Evolutionary conservation across 1,140 invertebrate genomes (phyloP), one percentile per base, ranked within the genome.

Genomic region (Ephestia elutella): DNA sequence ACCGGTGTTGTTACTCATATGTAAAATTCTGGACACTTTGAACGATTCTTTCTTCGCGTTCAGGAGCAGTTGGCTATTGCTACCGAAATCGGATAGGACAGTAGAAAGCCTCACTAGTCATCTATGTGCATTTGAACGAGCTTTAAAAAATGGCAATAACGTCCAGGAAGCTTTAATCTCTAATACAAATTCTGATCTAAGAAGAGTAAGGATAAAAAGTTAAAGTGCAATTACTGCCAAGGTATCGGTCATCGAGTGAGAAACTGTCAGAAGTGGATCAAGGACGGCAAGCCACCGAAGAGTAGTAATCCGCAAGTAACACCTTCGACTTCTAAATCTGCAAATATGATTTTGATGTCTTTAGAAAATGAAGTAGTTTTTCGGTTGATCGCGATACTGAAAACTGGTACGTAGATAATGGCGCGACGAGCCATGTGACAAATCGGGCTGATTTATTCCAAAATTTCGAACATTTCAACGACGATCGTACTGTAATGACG

Each of bases 11-110:
- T 53, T 66, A 13, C 35, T 70, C 28, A 67, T 67, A 25, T 64
- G 61, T 32, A 66, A 67, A 49, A 60, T 63, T 50, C n/a, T 67
- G 10, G 65, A 63, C 10, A 60, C 61, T 13, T 25, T 67, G 21
- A 48, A 48, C 13, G 61, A 63, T 38, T 18, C 28, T 11, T 67
- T 53, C 35, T 63, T 63, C 30, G 11, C 44, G 1, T 70, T 70
- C 35, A 63, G 56, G 58, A 61, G 58, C 1, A 70, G 61, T 57
- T 70, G 65, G 64, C n/a, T 64, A 0, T 48, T 63, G 7, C 20
- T 64, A 28, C 30, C 54, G 15, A 60, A 62, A 32, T 30, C 17
- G 17, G 63, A 65, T 13, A 49, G 56, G 2, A 65, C 59, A 32
- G 32, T 65, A 21, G 63, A 60, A 44, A 68, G 56, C 50, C 21